Evolutionary conservation across 2,888 invertebrate species (phyloP), one percentile per base, ranked within the genome.

Genomic region (Drosophila dives): DNA sequence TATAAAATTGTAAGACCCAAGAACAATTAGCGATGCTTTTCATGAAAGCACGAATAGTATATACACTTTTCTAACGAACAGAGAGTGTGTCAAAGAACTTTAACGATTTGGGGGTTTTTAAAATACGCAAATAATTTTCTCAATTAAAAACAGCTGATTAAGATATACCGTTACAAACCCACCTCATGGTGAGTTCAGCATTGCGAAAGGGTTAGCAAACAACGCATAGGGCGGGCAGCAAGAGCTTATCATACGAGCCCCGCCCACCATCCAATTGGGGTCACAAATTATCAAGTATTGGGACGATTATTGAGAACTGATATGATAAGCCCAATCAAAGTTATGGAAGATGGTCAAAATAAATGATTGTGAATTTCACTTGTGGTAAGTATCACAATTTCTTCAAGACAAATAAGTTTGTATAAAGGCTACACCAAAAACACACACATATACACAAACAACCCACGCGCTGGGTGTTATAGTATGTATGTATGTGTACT

Each of bases 1-100:
- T 55, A 67, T 58, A 68, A 82, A 75, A 81, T 55, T 51, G 40
- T 64, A 74, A 72, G 75, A 20, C 12, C 3, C 56, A 60, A 62
- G 42, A 68, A 56, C 23, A 54, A 65, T 49, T 50, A n/a, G 3
- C 7, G 11, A 11, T 29, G 11, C 6, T 50, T 59, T 49, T 23
- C n/a, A 20, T 7, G 2, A 8, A 29, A 48, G 32, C 7, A 17
- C 65, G 78, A 78, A 72, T 58, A n/a, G 10, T 20, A 8, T n/a
- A 77, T 59, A 38, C 68, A 15, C 68, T 68, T 38, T 45, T 8
- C 7, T 15, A 15, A 6, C 15, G n/a, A 12, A 38, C n/a, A 23
- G 8, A 1, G 20, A 29, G 26, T n/a, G 26, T 55, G 56, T 23
- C 32, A 56, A 45, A 58, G 20, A 8, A 33, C 8, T 1, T 20